Conservation (phyloP, 2,797 vertebrate species). For the Poecilia velifera region DNA sequence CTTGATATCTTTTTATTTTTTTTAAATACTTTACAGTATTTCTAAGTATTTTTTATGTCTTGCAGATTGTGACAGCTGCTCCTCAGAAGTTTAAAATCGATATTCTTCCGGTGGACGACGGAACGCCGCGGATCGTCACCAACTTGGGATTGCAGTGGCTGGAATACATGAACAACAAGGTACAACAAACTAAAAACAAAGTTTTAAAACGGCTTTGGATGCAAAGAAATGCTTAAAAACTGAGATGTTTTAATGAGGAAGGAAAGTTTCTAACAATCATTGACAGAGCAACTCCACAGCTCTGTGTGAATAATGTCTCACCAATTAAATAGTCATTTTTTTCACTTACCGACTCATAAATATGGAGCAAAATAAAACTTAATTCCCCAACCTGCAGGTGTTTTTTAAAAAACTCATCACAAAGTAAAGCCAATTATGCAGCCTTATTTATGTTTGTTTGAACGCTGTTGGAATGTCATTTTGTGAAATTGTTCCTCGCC, state of each 20-base stretch:
- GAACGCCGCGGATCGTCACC: conserved; percentile 91
- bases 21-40: not conserved
- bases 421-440: not conserved
- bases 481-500: not conserved
- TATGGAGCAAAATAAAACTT: not conserved
- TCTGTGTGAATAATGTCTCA: not conserved
- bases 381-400: conserved; percentile 42
- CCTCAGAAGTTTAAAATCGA: conserved; percentile 93
- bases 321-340: not conserved
- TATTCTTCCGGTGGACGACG: conserved; percentile 90
- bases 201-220: not conserved
- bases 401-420: conserved; percentile 15
- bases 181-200: conserved; percentile 42
- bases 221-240: not conserved
- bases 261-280: not conserved
- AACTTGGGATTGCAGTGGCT: conserved; percentile 97
- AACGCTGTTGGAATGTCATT: conserved; percentile 4
- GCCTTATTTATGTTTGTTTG: conserved; percentile 2
- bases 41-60: not conserved
- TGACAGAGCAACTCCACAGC: not conserved
- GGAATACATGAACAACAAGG: conserved; percentile 92
- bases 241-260: not conserved
- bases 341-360: not conserved
- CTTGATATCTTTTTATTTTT: not conserved
- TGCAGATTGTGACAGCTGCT: conserved; percentile 88